Conservation (phyloP, 2,797 vertebrate species). For the Okamejei kenojei region DNA sequence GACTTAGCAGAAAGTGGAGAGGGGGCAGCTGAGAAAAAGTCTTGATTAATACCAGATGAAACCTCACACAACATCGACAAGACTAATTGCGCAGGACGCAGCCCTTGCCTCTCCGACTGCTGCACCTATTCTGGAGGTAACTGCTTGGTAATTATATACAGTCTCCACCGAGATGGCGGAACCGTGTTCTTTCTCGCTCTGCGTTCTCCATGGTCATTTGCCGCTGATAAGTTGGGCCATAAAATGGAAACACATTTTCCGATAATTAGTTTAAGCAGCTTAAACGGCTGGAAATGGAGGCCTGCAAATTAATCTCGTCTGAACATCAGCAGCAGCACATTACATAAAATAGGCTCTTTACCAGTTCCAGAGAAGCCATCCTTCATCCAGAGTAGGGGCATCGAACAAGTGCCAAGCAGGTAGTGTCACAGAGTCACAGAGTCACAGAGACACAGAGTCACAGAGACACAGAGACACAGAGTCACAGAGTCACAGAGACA, state of each 20-base stretch:
- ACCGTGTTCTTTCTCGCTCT: background rate
- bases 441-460: too few species aligned
- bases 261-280: conserved; percentile 30
- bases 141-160: background rate
- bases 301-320: conserved; percentile 22
- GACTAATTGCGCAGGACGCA: conserved; percentile 2
- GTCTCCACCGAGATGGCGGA: background rate
- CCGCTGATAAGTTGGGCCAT: conserved; percentile 11
- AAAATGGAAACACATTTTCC: conserved; percentile 17
- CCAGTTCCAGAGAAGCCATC: background rate
- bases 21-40: too few species aligned
- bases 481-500: too few species aligned
- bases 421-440: too few species aligned
- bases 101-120: background rate
- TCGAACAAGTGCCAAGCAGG: background rate
- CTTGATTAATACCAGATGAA: conserved; percentile 19
- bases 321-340: background rate
- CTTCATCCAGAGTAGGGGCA: too few species aligned
- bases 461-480: too few species aligned
- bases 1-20: too few species aligned
- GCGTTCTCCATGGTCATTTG: conserved; percentile 3
- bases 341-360: conserved; percentile 8
- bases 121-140: conserved; percentile 7
- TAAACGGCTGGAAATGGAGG: background rate
- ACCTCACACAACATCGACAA: background rate